phyloP scores from a whole-genome alignment of 1,140 invertebrate genomes.

The Lucilia cuprina region DNA sequence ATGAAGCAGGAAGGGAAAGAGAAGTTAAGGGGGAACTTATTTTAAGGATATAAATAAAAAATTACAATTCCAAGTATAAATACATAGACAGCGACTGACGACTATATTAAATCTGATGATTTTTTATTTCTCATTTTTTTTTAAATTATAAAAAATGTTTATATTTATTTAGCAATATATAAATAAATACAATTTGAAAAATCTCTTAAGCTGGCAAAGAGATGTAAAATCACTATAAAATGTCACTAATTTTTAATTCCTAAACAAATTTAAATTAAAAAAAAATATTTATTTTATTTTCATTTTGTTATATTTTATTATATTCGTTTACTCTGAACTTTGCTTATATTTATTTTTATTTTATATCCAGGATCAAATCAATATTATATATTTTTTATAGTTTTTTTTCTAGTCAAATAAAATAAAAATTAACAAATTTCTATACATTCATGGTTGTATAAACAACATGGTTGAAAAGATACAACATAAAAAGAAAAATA shows the following conservation, averaged over 20 bases:
- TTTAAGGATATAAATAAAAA: too few relatives aligned
- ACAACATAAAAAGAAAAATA: neutral
- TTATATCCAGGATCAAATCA: neutral
- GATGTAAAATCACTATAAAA: neutral
- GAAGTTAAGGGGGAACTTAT: too few relatives aligned
- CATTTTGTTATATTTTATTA: neutral
- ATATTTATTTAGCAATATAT: too few relatives aligned
- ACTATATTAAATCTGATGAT: too few relatives aligned
- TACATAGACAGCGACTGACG: too few relatives aligned
- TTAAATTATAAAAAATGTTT: too few relatives aligned
- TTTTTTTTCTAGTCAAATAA: neutral
- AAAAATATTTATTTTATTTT: neutral
- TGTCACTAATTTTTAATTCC: neutral
- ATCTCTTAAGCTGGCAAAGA: too few relatives aligned
- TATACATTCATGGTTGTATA: slow-evolving; percentile 11
- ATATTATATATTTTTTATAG: neutral
- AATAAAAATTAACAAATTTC: slow-evolving; percentile 4
- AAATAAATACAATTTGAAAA: too few relatives aligned
- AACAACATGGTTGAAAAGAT: neutral
- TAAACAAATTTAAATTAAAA: slow-evolving; percentile 4
- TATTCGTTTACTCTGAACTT: neutral
- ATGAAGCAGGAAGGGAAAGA: too few relatives aligned
- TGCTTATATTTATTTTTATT: slow-evolving; percentile 7
- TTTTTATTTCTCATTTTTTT: too few relatives aligned
- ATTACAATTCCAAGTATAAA: too few relatives aligned